These are phyloP conservation scores for Penelope pileata DNA, from an alignment of 2,113 vertebrate genomes.

Conservation along the genomic window DNA sequence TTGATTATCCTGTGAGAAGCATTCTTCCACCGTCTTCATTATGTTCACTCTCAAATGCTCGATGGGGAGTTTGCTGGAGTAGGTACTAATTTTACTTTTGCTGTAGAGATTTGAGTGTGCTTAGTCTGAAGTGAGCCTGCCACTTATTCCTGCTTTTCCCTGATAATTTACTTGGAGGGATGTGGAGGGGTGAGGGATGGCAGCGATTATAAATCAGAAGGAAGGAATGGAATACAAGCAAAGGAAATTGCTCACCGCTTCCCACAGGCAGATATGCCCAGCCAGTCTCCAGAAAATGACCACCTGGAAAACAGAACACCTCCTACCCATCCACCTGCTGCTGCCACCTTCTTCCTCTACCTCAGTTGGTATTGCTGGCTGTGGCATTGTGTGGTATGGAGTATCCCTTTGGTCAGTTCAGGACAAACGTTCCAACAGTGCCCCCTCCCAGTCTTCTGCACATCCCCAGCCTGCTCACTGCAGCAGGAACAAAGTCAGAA, in stretches of 20 bases:
- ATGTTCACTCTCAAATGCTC: conserved; percentile 81
- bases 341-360: not conserved
- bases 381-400: not conserved
- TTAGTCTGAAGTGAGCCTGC: not conserved
- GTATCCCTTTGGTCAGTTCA: not conserved
- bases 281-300: not conserved
- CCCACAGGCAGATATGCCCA: not conserved
- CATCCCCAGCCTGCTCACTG: not conserved
- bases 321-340: not conserved
- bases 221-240: too few relatives aligned
- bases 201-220: not conserved
- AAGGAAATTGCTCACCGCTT: not conserved
- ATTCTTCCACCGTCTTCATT: conserved; percentile 80
- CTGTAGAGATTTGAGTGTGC: not conserved
- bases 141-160: not conserved
- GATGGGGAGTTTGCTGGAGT: conserved; percentile 92
- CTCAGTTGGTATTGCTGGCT: not conserved
- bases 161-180: not conserved
- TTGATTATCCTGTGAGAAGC: conserved; percentile 84
- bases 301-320: not conserved
- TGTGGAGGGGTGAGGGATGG: rapidly evolving
- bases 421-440: not conserved
- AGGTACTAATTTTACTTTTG: conserved; percentile 64
- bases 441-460: not conserved
- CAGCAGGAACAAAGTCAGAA: rapidly evolving